phyloP scores from a whole-genome alignment of 2,888 invertebrate genomes.

The Prosopocoilus inquinatus region DNA sequence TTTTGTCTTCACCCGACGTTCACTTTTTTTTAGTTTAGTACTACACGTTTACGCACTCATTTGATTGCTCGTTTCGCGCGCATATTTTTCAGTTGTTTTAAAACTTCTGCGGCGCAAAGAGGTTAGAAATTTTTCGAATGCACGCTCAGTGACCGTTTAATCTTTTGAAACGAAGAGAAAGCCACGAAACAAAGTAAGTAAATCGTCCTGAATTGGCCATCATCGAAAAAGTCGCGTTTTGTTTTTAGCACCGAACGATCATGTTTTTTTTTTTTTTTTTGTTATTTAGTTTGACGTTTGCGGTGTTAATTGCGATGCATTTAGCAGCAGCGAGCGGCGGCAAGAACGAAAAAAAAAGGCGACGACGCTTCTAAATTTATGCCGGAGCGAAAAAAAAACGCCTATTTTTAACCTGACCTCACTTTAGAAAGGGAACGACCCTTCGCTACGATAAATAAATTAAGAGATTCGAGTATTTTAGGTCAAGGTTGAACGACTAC shows the following conservation, averaged over 20 bases:
- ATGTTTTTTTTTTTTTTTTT: too few species aligned
- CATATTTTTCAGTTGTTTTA: slow-evolving; percentile 7
- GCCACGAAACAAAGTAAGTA: neutral
- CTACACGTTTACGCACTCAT: too few species aligned
- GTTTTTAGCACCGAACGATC: too few species aligned
- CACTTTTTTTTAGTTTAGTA: slow-evolving; percentile 9
- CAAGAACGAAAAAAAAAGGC: too few species aligned
- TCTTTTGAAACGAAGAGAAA: too few species aligned
- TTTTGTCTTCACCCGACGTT: slow-evolving; percentile 8
- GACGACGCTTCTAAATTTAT: neutral
- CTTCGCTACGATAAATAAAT: slow-evolving; percentile 1
- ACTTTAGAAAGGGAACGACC: slow-evolving; percentile 17
- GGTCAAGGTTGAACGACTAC: slow-evolving; percentile 11
- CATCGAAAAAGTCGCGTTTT: too few species aligned
- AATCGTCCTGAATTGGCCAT: neutral
- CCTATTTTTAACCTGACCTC: slow-evolving; percentile 12
- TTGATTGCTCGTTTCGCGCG: neutral
- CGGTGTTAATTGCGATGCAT: too few species aligned
- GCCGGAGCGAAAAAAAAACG: neutral
- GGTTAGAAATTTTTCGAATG: slow-evolving; percentile 8
- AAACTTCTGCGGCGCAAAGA: slow-evolving; percentile 10
- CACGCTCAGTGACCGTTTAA: neutral
- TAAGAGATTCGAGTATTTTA: slow-evolving; percentile 10
- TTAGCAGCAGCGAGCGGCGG: too few species aligned
- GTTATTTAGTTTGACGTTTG: neutral